Evolutionary conservation across 2,888 invertebrate genomes (phyloP), one percentile per base, ranked within the genome.

Genomic region (Synergus japonicus): DNA sequence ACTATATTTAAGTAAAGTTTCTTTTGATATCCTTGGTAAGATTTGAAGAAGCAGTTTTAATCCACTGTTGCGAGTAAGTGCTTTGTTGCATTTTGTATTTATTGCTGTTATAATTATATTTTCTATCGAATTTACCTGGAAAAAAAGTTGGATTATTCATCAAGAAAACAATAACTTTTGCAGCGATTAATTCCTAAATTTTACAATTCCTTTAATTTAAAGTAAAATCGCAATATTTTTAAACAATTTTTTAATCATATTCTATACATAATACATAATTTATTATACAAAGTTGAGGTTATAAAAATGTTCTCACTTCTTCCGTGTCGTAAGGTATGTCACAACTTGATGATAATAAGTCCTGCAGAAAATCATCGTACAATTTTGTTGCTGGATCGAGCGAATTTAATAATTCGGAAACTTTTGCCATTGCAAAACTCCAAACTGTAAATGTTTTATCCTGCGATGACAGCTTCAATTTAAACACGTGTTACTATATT

Each of bases 61-160:
- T 22, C 89, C 90, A 22, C 84, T 81, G 22, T 77, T 79, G 29
- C 89, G 84, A 15, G 89, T 88, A 18, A 77, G 79, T 29, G 87
- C 82, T 76, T 88, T 83, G 84, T 90, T 91, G 54, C 91, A 79
- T 67, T 85, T 86, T 41, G 81, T 83, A 84, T 91, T 92, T 4
- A 91, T 82, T 44, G 80, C 82, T 13, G 88, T 80, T 78, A 90
- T 81, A 46, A 89, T 79, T 2, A 60, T 15, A 79, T 84, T 86
- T 77, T 88, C 85, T 9, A 87, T 49, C 60, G 37, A 76, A 44
- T 85, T 84, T 5, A 88, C 83, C 91, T 91, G 41, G 18, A 84
- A 84, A 12, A 29, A 60, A 60, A 76, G 12, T 12, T 9, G 0
- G 46, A 46, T 13, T 46, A 46, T 13, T 46, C 9, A 13, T 1